Evolutionary conservation across 2,888 invertebrate genomes (phyloP).

Genomic region (Agrilus cyanescens): DNA sequence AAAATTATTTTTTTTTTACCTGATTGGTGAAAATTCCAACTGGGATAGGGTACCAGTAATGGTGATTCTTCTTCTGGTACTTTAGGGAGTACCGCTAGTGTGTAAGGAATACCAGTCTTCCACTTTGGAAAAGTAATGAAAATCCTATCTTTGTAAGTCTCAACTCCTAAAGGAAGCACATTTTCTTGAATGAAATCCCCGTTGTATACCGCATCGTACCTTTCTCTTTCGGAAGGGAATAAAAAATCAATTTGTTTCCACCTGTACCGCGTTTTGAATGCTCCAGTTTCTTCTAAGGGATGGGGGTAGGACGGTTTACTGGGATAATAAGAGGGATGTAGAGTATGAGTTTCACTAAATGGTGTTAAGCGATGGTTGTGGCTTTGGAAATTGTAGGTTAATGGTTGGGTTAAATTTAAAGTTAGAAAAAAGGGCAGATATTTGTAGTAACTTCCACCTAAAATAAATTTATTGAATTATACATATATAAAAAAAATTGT

Average conservation of each 20-base stretch:
- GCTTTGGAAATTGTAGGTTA: too few species aligned
- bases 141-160: slow-evolving; percentile 53
- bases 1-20: slow-evolving; percentile 32
- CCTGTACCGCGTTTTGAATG: slow-evolving; percentile 51
- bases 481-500: too few species aligned
- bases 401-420: too few species aligned
- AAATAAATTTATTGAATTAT: too few species aligned
- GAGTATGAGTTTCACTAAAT: too few species aligned
- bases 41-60: slow-evolving; percentile 59
- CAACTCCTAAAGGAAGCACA: slow-evolving; percentile 63
- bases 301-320: not conserved
- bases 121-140: slow-evolving; percentile 69
- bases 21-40: slow-evolving; percentile 54
- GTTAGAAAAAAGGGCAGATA: too few species aligned
- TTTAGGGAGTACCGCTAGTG: slow-evolving; percentile 54
- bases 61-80: slow-evolving; percentile 46
- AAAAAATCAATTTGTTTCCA: slow-evolving; percentile 68
- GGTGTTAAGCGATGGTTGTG: too few species aligned
- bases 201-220: slow-evolving; percentile 45
- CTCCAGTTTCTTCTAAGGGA: slow-evolving; percentile 39
- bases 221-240: slow-evolving; percentile 46
- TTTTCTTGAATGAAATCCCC: slow-evolving; percentile 58
- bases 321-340: not conserved
- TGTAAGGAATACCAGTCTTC: slow-evolving; percentile 64
- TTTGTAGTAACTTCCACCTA: too few species aligned